Percentiles rank a stretch among this genome's conserved stretches.
Conservation (phyloP, 2,888 invertebrate genomes). For the Erebia aethiops region DNA sequence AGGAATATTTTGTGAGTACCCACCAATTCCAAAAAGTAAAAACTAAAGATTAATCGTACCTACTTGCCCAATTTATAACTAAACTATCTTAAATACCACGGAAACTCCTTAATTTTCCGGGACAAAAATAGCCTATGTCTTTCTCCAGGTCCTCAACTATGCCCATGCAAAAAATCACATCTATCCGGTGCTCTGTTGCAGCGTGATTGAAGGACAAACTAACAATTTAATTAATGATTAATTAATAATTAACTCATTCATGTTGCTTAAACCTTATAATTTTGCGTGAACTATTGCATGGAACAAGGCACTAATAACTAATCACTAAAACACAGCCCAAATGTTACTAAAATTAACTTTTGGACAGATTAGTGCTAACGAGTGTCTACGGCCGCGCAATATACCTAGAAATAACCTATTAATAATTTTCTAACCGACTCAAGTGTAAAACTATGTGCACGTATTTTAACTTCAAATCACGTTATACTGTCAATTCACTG, state of each 20-base stretch:
- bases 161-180: too few species aligned
- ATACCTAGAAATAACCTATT: too few species aligned
- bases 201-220: too few species aligned
- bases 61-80: not conserved
- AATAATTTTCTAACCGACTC: not conserved
- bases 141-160: too few species aligned
- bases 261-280: not conserved
- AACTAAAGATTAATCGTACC: not conserved
- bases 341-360: not conserved
- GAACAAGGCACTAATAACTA: not conserved
- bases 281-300: constrained; percentile 11
- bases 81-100: too few species aligned
- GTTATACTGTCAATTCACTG: constrained; percentile 8
- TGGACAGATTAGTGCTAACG: too few species aligned
- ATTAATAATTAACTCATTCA: constrained; percentile 4
- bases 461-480: constrained; percentile 2
- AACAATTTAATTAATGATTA: too few species aligned
- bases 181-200: too few species aligned
- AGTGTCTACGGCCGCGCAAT: too few species aligned
- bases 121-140: too few species aligned
- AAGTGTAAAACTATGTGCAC: not conserved
- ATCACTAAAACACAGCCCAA: not conserved
- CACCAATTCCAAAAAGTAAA: not conserved
- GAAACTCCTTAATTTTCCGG: too few species aligned
- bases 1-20: not conserved